Evolutionary conservation across 2,888 invertebrate species (phyloP).

Genomic region (Colostygia pectinataria): DNA sequence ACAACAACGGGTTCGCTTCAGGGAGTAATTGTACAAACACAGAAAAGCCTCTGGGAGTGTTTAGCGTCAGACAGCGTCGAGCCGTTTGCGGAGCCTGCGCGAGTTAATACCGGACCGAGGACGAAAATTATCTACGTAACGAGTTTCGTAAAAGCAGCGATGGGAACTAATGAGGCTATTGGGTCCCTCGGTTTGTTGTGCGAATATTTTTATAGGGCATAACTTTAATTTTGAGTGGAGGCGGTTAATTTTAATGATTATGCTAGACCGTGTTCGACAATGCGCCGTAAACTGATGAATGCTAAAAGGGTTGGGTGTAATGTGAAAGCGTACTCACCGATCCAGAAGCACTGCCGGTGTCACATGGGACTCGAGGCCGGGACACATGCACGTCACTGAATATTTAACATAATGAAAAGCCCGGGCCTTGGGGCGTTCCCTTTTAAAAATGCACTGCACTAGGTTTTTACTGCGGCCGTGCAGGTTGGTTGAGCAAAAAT

Average conservation of each 20-base stretch:
- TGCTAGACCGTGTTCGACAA: slow-evolving; percentile 45
- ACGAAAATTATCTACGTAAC: slow-evolving; percentile 77
- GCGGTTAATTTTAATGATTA: slow-evolving; percentile 69
- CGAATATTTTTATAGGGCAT: slow-evolving; percentile 73
- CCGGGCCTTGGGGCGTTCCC: slow-evolving; percentile 70
- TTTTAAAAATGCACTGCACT: slow-evolving; percentile 82
- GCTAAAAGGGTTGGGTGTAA: slow-evolving; percentile 52
- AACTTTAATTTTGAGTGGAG: slow-evolving; percentile 71
- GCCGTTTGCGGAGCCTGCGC: slow-evolving; percentile 64
- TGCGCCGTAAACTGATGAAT: slow-evolving; percentile 48
- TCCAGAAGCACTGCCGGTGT: slow-evolving; percentile 44
- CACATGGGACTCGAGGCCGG: slow-evolving; percentile 52
- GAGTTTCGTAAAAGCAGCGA: slow-evolving; percentile 75
- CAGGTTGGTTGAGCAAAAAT: slow-evolving; percentile 76
- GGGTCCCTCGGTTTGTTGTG: slow-evolving; percentile 70
- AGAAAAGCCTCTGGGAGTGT: slow-evolving; percentile 74
- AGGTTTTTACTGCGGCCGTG: slow-evolving; percentile 71
- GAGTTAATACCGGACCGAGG: slow-evolving; percentile 73
- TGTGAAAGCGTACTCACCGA: slow-evolving; percentile 63
- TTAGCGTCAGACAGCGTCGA: slow-evolving; percentile 76
- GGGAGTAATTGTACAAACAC: slow-evolving; percentile 80
- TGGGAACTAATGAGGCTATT: slow-evolving; percentile 76
- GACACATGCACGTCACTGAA: slow-evolving; percentile 75
- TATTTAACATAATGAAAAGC: slow-evolving; percentile 81
- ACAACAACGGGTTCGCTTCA: slow-evolving; percentile 73